These are phyloP conservation scores for Tamandua tetradactyla DNA, from an alignment of 2,797 vertebrate species.

Conservation along the genomic window DNA sequence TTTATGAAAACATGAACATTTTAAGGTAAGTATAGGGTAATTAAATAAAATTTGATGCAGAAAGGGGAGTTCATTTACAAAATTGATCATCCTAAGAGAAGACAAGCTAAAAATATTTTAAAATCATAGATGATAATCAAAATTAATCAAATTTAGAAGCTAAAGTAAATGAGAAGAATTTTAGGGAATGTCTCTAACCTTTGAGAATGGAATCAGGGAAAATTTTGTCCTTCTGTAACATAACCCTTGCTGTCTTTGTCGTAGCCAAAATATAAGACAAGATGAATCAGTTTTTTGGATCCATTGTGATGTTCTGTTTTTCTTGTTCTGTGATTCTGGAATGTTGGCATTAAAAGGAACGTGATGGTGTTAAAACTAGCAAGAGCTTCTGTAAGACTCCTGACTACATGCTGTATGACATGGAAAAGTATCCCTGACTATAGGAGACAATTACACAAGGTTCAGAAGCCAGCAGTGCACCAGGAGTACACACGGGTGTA, in stretches of 20 bases:
- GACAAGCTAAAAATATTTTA: neutral
- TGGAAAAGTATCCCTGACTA: neutral
- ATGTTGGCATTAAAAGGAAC: neutral
- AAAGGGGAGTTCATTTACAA: neutral
- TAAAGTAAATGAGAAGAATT: neutral
- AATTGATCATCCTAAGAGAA: neutral
- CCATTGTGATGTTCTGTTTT: neutral
- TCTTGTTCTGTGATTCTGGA: neutral
- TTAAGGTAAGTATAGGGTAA: neutral
- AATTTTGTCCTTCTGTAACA: neutral
- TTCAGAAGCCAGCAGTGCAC: neutral
- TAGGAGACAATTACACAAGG: neutral
- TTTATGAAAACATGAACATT: neutral
- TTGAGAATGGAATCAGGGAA: neutral
- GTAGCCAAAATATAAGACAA: neutral
- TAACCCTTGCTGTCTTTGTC: neutral
- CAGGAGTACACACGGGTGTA: neutral
- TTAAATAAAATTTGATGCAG: neutral
- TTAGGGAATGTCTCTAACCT: neutral
- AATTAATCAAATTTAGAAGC: neutral
- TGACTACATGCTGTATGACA: neutral
- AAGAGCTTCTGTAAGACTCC: neutral
- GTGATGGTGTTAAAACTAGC: neutral
- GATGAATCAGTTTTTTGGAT: neutral
- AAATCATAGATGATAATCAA: neutral